A percentile compares a stretch with the other conserved stretches of the same genome.
phyloP scores from a whole-genome alignment of 2,888 invertebrate genomes.

The Tupiocoris notatus region DNA sequence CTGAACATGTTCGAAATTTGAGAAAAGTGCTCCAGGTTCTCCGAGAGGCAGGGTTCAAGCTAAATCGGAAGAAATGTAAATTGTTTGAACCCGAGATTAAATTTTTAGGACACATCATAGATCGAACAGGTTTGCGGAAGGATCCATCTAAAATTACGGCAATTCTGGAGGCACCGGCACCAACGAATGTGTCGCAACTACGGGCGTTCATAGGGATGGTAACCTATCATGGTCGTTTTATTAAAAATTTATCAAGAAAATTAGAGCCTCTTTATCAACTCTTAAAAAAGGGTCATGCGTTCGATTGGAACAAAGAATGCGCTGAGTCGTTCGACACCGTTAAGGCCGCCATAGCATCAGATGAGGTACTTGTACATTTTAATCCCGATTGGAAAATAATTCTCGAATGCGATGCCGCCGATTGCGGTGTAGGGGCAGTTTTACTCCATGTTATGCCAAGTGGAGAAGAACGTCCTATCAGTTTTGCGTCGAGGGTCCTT shows the following conservation, averaged over 20 bases:
- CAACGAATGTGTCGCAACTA: conserved; percentile 5
- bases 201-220: conserved; percentile 11
- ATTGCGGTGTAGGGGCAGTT: conserved; percentile 49
- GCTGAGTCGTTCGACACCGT: not conserved
- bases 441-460: conserved; percentile 50
- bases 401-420: conserved; percentile 36
- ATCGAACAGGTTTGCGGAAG: not conserved
- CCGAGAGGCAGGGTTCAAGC: not conserved
- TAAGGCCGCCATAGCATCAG: not conserved
- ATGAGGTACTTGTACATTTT: not conserved
- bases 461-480: conserved; percentile 50
- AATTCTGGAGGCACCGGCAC: conserved; percentile 3
- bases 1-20: not conserved
- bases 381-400: conserved; percentile 8
- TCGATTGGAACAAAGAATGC: not conserved
- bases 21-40: not conserved
- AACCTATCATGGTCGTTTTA: not conserved
- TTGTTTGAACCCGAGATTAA: not conserved
- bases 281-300: not conserved
- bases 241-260: not conserved
- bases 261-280: conserved; percentile 19
- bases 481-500: conserved; percentile 51
- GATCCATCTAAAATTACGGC: not conserved
- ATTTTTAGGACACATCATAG: conserved; percentile 13
- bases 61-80: not conserved